Evolutionary conservation across 2,797 vertebrate genomes (phyloP).

Genomic region (Pseudochirops corinnae): DNA sequence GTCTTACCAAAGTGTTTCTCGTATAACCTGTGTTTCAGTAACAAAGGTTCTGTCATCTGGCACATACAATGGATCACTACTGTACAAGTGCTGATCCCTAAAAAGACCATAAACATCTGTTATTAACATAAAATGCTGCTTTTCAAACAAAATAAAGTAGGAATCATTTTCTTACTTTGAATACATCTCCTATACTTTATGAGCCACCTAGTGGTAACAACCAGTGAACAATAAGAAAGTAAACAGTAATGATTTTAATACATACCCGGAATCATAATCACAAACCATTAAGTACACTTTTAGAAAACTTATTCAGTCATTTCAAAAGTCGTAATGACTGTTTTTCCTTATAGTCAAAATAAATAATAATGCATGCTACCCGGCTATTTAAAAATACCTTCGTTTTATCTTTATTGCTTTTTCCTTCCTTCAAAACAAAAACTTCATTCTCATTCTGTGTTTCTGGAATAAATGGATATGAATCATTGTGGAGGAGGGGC

Average conservation of each 20-base stretch:
- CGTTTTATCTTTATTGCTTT: not conserved
- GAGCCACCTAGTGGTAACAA: not conserved
- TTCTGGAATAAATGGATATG: not conserved
- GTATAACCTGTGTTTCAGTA: constrained; percentile 96
- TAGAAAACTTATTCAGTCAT: constrained; percentile 3
- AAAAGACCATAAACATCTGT: constrained; percentile 33
- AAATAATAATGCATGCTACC: not conserved
- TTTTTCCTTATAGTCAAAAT: not conserved
- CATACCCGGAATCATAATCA: not conserved
- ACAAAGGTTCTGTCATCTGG: constrained; percentile 94
- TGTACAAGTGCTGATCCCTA: constrained; percentile 97
- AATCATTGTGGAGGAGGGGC: not conserved
- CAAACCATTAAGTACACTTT: not conserved
- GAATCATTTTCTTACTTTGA: not conserved
- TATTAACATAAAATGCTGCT: constrained; percentile 3
- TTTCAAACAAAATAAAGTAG: not conserved
- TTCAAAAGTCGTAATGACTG: not conserved
- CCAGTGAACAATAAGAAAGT: not conserved
- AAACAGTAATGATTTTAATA: not conserved
- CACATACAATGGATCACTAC: constrained; percentile 93
- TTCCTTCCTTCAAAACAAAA: not conserved
- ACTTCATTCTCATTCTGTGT: not conserved
- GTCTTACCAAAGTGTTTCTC: constrained; percentile 96
- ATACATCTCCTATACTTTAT: not conserved
- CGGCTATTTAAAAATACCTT: not conserved